Evolutionary conservation across 35 echinoderm and acorn worm genomes (phyloP).

Genomic region (Apostichopus parvimensis): DNA sequence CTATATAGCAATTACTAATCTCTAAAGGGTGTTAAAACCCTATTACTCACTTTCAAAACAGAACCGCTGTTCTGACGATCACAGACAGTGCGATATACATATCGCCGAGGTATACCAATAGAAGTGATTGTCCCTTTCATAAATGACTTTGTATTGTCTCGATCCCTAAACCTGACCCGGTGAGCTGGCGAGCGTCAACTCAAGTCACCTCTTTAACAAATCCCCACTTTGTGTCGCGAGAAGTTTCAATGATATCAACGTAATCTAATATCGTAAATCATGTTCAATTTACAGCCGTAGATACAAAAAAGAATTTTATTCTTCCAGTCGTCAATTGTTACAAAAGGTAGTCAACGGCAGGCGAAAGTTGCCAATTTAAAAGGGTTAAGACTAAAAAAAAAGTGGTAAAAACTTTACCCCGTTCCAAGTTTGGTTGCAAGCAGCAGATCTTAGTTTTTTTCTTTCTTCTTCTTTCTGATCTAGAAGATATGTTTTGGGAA

Average conservation of each 20-base stretch:
- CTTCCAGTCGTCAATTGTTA: not conserved
- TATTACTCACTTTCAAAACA: constrained; percentile 39
- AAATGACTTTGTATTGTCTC: not conserved
- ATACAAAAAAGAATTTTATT: not conserved
- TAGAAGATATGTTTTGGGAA: no score
- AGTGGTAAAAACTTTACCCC: no score
- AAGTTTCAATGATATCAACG: not conserved
- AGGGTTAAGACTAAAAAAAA: no score
- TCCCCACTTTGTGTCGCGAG: not conserved
- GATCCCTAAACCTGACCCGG: not conserved
- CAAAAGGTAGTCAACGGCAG: not conserved
- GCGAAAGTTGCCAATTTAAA: constrained; percentile 10
- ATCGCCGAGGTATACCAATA: not conserved
- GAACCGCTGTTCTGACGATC: not conserved
- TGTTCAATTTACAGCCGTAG: not conserved
- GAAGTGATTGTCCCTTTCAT: not conserved
- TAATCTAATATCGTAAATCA: constrained; percentile 18
- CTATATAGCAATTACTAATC: not conserved
- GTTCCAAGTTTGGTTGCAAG: no score
- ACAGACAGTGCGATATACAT: not conserved
- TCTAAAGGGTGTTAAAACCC: constrained; percentile 23
- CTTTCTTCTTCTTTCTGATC: no score
- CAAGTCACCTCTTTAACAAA: not conserved
- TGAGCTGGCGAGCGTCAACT: not conserved
- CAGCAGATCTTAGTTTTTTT: no score